Evolutionary conservation across 1,140 invertebrate species (phyloP).

Genomic region (Sycobia sp.): DNA sequence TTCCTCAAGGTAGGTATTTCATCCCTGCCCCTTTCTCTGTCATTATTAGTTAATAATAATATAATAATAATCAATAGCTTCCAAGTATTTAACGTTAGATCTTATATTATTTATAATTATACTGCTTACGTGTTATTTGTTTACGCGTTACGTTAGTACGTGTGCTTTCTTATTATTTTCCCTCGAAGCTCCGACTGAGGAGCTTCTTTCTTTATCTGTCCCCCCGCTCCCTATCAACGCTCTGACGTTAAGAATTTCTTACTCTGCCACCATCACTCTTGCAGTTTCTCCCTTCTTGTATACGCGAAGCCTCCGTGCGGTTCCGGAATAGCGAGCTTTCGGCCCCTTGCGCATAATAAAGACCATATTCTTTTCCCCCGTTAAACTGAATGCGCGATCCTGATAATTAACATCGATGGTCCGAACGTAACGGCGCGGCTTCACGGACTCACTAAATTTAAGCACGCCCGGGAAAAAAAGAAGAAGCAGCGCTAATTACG

Average conservation of each 20-base stretch:
- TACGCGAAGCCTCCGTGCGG: slow-evolving; percentile 26
- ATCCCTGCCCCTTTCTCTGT: slow-evolving; percentile 40
- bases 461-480: too few relatives aligned
- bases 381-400: too few relatives aligned
- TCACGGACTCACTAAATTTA: too few relatives aligned
- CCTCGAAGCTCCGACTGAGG: neutral
- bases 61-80: slow-evolving; percentile 62
- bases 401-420: too few relatives aligned
- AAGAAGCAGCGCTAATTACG: too few relatives aligned
- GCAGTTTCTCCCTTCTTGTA: slow-evolving; percentile 30
- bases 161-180: slow-evolving; percentile 54
- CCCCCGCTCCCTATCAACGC: too few relatives aligned
- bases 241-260: slow-evolving; percentile 27
- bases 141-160: slow-evolving; percentile 59
- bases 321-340: slow-evolving; percentile 39
- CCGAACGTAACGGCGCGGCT: too few relatives aligned
- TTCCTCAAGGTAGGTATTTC: slow-evolving; percentile 51
- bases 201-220: too few relatives aligned
- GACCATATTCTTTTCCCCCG: too few relatives aligned
- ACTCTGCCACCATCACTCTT: slow-evolving; percentile 19
- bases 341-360: too few relatives aligned
- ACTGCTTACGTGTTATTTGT: slow-evolving; percentile 57
- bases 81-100: slow-evolving; percentile 62
- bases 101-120: slow-evolving; percentile 62
- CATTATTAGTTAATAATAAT: slow-evolving; percentile 58